Base-by-base conservation (phyloP, 1,140 invertebrate genomes). In the Halesus radiatus region DNA sequence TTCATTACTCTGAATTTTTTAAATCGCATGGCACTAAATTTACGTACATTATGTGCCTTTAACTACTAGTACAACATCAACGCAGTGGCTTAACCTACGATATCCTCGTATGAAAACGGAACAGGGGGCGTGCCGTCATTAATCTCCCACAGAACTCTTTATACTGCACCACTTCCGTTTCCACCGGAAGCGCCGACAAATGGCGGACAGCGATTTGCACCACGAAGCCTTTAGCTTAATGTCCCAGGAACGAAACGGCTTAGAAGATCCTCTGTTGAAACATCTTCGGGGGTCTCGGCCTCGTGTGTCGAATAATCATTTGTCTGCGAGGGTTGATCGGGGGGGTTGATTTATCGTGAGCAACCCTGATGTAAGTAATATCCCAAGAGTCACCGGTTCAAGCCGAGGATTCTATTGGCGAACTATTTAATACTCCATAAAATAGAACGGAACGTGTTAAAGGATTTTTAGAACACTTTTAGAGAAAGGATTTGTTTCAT, bases 221-320 rank as follows among this genome's bases (percentile, higher is more conserved):
- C 53, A 32, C 50, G 72, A 29, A 16, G 22, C 62, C 53, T 74
- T 54, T 54, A 56, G 72, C 53, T 54, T 74, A 74, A 74, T 56
- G 53, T 74, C 52, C 72, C 72, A 56, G 22, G 52, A 74, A 26
- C 20, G 53, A 23, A 74, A 26, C 50, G 53, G 20, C 54, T 74
- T 20, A 54, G 72, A 56, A 15, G 72, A 20, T 45, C 16, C 22
- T 74, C 72, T 56, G 72, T 26, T 56, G 72, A 74, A 74, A 53
- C 72, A 74, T 74, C 72, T 74, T 74, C 72, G 22, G 72, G 72
- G 72, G 72, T 74, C 72, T 3, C 20, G 50, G 22, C n/a, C 72
- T 66, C 62, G 62, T 66, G 62, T 74, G 72, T 74, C 72, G 72
- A 74, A 74, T 74, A 74, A 56, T 74, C 72, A 74, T 74, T 56